Evolutionary conservation across 2,113 vertebrate genomes (phyloP).

Genomic region (Vulpes lagopus): DNA sequence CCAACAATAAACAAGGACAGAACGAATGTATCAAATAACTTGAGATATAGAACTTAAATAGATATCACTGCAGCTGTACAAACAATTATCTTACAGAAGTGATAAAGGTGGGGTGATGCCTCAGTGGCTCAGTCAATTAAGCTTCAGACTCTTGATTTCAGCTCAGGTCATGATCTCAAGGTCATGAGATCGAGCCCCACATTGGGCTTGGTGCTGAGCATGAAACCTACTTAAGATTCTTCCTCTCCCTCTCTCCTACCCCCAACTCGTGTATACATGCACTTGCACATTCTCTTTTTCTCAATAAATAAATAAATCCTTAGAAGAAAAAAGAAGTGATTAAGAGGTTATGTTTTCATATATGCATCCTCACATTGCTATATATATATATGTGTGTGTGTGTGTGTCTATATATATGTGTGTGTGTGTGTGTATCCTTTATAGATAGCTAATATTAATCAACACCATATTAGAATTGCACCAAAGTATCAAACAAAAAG

Average conservation of each 20-base stretch:
- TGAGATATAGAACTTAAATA: background rate
- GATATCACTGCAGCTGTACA: background rate
- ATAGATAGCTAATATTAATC: background rate
- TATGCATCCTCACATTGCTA: background rate
- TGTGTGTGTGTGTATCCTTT: background rate
- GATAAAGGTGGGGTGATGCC: background rate
- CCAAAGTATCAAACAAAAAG: background rate
- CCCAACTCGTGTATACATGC: background rate
- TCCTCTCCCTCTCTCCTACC: background rate
- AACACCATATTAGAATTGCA: background rate
- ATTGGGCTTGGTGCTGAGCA: background rate
- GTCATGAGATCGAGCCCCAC: background rate
- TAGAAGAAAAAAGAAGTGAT: background rate
- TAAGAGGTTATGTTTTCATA: background rate
- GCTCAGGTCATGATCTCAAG: background rate
- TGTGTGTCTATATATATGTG: too few relatives aligned
- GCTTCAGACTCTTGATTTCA: background rate
- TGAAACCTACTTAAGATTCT: background rate
- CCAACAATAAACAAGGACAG: background rate
- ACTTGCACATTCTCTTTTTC: background rate
- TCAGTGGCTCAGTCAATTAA: background rate
- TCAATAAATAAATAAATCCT: background rate
- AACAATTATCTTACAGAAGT: background rate
- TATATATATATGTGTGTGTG: background rate
- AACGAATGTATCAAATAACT: background rate